Base-by-base conservation (phyloP, 2,113 vertebrate species). In the Psephotus haematonotus region DNA sequence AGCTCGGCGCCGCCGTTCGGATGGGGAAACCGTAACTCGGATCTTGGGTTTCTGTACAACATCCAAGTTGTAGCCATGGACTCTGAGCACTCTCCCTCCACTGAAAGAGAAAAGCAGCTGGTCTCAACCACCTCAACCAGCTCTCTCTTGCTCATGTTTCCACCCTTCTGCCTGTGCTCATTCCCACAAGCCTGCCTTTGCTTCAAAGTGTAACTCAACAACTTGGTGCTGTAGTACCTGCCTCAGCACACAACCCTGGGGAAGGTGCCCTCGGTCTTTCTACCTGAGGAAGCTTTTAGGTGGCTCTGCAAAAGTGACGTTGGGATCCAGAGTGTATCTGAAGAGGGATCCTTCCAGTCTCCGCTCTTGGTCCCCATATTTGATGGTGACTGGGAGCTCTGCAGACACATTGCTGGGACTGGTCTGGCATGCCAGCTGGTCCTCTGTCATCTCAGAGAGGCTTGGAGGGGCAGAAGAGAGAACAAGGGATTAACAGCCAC, bases 21-120 rank as follows among this genome's bases (percentile, higher is more conserved):
- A 63, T 2, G 97, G 98, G 46, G 97, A 97, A 89, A 99, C 65
- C 0, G 98, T 99, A 70, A 99, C 99, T 70, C 98, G 97, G 96
- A 99, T 99, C 69, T 98, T 98, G 2, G 99, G 99, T 31, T 97
- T 98, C 97, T 99, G 99, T 13, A 99, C 99, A 91, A 99, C 99
- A 63, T 99, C 99, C 97, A 99, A 93, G 93, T 99, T 99, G 91
- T 99, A 98, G 5, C 99, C 99, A 0, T 71, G 98, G 79, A 99
- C 98, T 49, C 91, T 96, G 92, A 99, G 98, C 83, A 98, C 95
- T 63, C 99, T 98, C 8, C 99, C 99, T 4, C 99, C 99, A 20
- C 99, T 99, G 94, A 69, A 98, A 98, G 52, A 88, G 47, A 97
- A 37, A 52, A 93, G 49, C 9, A 81, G 44, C 25, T 64, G 41